Evolutionary conservation across 2,113 vertebrate species (phyloP), one percentile per base, ranked within the genome.

Genomic region (Albula glossodonta): DNA sequence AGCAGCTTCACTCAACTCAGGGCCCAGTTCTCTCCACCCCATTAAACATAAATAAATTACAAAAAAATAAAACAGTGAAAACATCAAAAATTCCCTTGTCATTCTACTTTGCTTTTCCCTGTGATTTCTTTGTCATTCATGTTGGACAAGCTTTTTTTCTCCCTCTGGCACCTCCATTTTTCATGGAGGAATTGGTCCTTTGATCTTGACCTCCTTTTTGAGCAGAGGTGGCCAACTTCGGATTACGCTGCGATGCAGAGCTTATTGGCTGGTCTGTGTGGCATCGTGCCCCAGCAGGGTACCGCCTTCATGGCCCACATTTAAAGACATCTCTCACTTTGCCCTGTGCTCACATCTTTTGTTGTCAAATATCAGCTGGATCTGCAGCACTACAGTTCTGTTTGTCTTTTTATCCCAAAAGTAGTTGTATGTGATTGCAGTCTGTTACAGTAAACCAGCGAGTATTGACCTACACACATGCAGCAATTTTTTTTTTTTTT

Each of bases 201-300:
- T 87, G 85, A 87, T 89, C 84, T 85, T 51, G 63, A 81, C 70
- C 13, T 10, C 49, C 83, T 78, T 56, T 70, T 48, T 80, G 57
- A 41, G 31, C 31, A 41, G 31, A 41, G 82, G 78, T 85, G 52
- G n/a, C 19, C 52, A 15, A 25, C 83, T 22, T 70, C 78, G 56
- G 83, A 52, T 51, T 50, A 48, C 80, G 49, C 63, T 9, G 8
- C 78, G 63, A 70, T 66, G 83, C 57, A 83, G 41, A 78, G 74
- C 78, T 77, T 74, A 77, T 19, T 13, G 5, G 66, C 57, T 63
- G 60, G 70, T 41, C 70, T 53, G 80, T 31, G 51, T 12, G 10
- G 51, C 80, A 5, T n/a, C 19, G 2, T 53, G 80, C 80, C 48
- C 80, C 74, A 74, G 83, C 19, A n/a, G 78, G 56, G 48, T 49